Percentiles rank a stretch among this genome's conserved stretches.
These are phyloP conservation scores for Scytalopus superciliaris DNA, from an alignment of 2,113 vertebrate species.

Conservation along the genomic window DNA sequence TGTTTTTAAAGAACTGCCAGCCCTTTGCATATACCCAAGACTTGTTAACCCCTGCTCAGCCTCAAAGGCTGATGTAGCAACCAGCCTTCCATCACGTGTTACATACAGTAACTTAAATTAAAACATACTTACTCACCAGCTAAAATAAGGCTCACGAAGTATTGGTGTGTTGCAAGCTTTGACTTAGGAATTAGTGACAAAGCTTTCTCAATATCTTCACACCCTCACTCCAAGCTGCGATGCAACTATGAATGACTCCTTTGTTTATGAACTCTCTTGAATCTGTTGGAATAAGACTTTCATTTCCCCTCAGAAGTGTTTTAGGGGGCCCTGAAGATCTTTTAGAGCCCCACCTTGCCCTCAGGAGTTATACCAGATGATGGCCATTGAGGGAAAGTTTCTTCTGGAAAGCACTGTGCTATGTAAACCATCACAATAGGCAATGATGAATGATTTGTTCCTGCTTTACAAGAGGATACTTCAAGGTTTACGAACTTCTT, in stretches of 20 bases:
- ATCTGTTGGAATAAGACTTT: neutral
- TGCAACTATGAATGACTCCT: slow-evolving; percentile 21
- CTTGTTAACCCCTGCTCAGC: neutral
- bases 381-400: neutral
- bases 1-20: neutral
- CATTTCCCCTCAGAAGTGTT: neutral
- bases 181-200: slow-evolving; percentile 23
- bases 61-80: neutral
- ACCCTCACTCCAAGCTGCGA: neutral
- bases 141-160: neutral
- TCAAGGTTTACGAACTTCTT: neutral
- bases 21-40: neutral
- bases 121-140: neutral
- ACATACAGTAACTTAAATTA: neutral
- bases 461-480: neutral
- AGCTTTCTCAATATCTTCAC: slow-evolving; percentile 31
- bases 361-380: neutral
- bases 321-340: neutral
- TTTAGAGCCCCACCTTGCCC: neutral
- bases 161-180: slow-evolving; percentile 10
- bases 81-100: neutral
- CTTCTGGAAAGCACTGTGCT: neutral
- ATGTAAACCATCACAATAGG: neutral
- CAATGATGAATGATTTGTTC: neutral
- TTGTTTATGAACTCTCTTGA: neutral